Evolutionary conservation across 2,888 invertebrate species (phyloP), one percentile per base, ranked within the genome.

Genomic region (Anagyrus pseudococci): DNA sequence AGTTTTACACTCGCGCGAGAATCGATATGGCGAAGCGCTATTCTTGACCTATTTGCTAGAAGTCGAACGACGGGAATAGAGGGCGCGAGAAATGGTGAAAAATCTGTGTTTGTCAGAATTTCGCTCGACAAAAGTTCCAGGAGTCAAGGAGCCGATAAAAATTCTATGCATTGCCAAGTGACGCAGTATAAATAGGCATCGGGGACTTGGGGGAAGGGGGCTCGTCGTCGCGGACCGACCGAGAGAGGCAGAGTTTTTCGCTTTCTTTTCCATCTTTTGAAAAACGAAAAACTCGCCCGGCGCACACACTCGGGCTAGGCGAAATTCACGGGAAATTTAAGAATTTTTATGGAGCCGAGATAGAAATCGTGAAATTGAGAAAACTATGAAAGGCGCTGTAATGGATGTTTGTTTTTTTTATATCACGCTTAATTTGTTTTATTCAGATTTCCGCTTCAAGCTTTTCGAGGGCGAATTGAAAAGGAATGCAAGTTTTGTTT

Each of bases 131-230:
- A 66, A 64, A 68, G 58, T 68, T 68, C 60, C 8, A 17, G 15
- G 64, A 62, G 66, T 66, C 64, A 60, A 44, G 56, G 40, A 62
- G 58, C 52, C 64, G 59, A 61, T 68, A 65, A 65, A 65, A 65
- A 65, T 62, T 65, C 65, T 65, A 65, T 65, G 65, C 65, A 65
- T 65, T 56, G 65, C 58, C 61, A 65, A 65, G 65, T 65, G 62
- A 56, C 62, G 55, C 62, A 58, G 54, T 65, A 65, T 65, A 61
- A 58, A 61, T 53, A 64, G 59, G 40, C n/a, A 57, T 53, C 56
- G 41, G 53, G 29, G 43, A 47, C 4, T 4, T 7, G 47, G 15
- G 49, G 25, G 10, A 40, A n/a, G n/a, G n/a, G n/a, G n/a, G n/a
- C n/a, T n/a, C n/a, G n/a, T n/a, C n/a, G n/a, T n/a, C n/a, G n/a